Evolutionary conservation across 2,888 invertebrate species (phyloP), one percentile per base, ranked within the genome.

Genomic region (Nemurella pictetii): DNA sequence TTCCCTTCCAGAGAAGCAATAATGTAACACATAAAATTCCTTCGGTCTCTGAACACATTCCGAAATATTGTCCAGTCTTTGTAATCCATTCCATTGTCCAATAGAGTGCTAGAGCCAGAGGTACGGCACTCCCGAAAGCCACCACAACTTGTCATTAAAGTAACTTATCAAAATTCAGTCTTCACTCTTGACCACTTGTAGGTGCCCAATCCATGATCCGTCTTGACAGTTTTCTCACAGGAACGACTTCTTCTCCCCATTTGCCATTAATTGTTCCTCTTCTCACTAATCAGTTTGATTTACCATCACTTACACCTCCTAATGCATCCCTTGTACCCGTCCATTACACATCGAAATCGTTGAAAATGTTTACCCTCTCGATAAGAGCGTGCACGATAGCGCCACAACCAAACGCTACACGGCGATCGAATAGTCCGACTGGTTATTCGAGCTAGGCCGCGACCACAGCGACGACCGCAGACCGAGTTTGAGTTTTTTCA

Each of bases 371-470:
- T 81, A 28, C 15, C 36, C 81, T 27, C 26, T 55, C 55, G 20
- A 55, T 55, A 55, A 15, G 15, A 55, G 55, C n/a, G 20, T 55
- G 20, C 55, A 15, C 55, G n/a, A 55, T 12, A 32, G 32, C 32
- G 32, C 32, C 55, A 55, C 55, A 15, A 20, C 20, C 55, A 12
- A 7, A 12, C 20, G 55, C n/a, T 74, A 95, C 90, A 95, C 95
- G 87, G 95, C 94, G 90, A 95, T 95, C 86, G 95, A 95, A 89
- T 95, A 95, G 90, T 95, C 95, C 87, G 94, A 94, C 88, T 94
- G 93, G 88, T 94, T 93, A 88, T 92, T 92, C 87, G 92, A 91
- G 87, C 89, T 91, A 72, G 94, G 94, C 87, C 94, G 91, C 36
- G 95, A 94, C 95, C 95, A 95, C 30, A 95, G 91, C 85, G 94